Evolutionary conservation across 2,888 invertebrate species (phyloP).

Genomic region (Dioctria linearis): DNA sequence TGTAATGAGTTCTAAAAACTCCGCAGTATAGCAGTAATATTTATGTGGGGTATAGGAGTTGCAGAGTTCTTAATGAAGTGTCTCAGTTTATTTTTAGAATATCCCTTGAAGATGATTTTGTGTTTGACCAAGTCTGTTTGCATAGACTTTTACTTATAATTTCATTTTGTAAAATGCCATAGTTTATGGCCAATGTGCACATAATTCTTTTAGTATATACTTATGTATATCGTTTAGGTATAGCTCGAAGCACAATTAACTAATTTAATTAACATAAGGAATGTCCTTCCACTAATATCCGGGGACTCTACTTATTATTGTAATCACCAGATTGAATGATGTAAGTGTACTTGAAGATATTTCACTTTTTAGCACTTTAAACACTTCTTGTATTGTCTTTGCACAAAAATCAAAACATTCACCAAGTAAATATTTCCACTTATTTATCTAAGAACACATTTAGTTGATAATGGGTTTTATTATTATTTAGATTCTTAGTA

Average conservation of each 20-base stretch:
- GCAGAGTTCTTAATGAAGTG: neutral
- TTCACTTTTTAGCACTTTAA: slow-evolving; percentile 40
- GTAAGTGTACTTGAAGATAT: neutral
- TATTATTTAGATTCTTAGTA: slow-evolving; percentile 26
- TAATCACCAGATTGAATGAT: slow-evolving; percentile 24
- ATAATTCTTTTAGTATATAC: too few relatives aligned
- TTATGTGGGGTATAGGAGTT: neutral
- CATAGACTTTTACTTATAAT: too few relatives aligned
- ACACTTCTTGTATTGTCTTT: slow-evolving; percentile 27
- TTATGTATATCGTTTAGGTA: neutral
- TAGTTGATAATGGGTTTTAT: slow-evolving; percentile 49
- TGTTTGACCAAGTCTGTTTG: neutral
- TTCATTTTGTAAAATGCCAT: too few relatives aligned
- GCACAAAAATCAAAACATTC: slow-evolving; percentile 27
- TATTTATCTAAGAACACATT: slow-evolving; percentile 21
- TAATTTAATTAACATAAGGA: too few relatives aligned
- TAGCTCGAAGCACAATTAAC: neutral
- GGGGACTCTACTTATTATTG: neutral
- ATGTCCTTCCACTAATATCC: slow-evolving; percentile 3
- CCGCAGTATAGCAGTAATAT: neutral
- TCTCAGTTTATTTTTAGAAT: slow-evolving; percentile 40
- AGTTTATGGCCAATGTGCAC: too few relatives aligned
- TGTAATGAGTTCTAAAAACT: neutral
- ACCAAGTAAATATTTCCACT: slow-evolving; percentile 22
- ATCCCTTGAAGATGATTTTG: neutral